Evolutionary conservation across 2,888 invertebrate genomes (phyloP).

Genomic region (Ellobium chinense): DNA sequence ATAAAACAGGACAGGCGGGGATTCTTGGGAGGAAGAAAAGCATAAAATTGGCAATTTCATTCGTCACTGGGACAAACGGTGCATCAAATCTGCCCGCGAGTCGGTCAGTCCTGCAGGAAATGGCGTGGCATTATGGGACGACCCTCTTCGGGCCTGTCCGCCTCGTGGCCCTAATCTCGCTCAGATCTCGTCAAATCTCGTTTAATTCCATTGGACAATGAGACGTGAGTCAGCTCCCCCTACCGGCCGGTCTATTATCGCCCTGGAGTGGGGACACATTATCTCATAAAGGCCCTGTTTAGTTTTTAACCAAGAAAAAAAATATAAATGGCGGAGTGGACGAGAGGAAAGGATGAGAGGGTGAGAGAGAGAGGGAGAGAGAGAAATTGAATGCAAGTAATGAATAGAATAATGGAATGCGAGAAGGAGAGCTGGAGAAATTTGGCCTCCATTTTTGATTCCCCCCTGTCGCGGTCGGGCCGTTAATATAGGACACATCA

Average conservation of each 20-base stretch:
- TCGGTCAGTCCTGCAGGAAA: slow-evolving; percentile 16
- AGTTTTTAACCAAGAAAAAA: slow-evolving; percentile 8
- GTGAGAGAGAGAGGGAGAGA: not conserved
- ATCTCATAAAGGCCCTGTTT: not conserved
- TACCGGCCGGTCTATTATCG: not conserved
- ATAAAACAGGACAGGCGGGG: not conserved
- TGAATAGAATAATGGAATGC: not conserved
- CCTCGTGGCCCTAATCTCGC: slow-evolving; percentile 26
- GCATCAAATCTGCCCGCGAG: slow-evolving; percentile 14
- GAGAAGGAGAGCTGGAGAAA: not conserved
- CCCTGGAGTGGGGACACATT: not conserved
- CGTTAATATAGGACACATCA: too few species aligned
- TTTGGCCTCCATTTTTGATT: too few species aligned
- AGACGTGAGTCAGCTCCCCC: slow-evolving; percentile 23
- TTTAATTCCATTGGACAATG: slow-evolving; percentile 42
- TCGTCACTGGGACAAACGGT: slow-evolving; percentile 1
- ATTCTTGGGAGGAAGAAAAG: not conserved
- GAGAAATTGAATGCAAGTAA: not conserved
- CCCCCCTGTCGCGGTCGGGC: too few species aligned
- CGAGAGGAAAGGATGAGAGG: not conserved
- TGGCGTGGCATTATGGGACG: slow-evolving; percentile 24
- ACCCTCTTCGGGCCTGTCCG: slow-evolving; percentile 8
- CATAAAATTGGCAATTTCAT: slow-evolving; percentile 35
- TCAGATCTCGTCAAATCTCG: slow-evolving; percentile 25
- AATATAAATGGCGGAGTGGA: not conserved